These are phyloP conservation scores for Augochlorella aurata DNA, from an alignment of 2,888 invertebrate genomes.

Conservation along the genomic window DNA sequence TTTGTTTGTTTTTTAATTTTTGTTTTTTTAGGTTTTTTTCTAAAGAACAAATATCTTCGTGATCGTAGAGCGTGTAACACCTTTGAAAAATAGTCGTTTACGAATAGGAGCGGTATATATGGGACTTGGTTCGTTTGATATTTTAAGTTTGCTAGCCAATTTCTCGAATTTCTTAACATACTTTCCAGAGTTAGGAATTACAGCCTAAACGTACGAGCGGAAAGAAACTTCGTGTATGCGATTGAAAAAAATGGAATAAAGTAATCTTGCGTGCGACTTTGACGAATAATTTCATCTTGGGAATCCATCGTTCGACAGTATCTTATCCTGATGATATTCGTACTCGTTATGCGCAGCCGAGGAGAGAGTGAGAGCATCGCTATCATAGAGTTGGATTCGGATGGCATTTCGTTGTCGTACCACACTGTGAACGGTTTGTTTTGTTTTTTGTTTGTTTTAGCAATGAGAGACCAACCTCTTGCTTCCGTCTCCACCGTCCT, in stretches of 20 bases:
- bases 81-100: conserved; percentile 48
- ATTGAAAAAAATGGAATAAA: conserved; percentile 75
- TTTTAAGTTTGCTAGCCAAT: conserved; percentile 79
- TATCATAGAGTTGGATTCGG: conserved; percentile 73
- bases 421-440: conserved; percentile 74
- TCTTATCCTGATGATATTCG: conserved; percentile 62
- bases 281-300: conserved; percentile 76
- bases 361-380: conserved; percentile 72
- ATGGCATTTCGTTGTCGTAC: conserved; percentile 72
- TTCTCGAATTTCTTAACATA: conserved; percentile 79
- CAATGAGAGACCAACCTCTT: conserved; percentile 83
- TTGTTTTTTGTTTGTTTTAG: conserved; percentile 62
- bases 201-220: conserved; percentile 67
- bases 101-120: conserved; percentile 32
- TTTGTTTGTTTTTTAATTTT: conserved; percentile 19
- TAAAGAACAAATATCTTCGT: conserved; percentile 58
- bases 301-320: conserved; percentile 73
- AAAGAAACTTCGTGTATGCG: conserved; percentile 60
- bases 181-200: conserved; percentile 78
- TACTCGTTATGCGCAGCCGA: conserved; percentile 63
- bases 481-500: conserved; percentile 83
- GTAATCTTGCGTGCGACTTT: conserved; percentile 77
- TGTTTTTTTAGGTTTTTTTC: background rate
- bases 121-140: conserved; percentile 29
- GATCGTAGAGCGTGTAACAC: conserved; percentile 36